Evolutionary conservation across 2,888 invertebrate genomes (phyloP).

Genomic region (Callimorpha dominula): DNA sequence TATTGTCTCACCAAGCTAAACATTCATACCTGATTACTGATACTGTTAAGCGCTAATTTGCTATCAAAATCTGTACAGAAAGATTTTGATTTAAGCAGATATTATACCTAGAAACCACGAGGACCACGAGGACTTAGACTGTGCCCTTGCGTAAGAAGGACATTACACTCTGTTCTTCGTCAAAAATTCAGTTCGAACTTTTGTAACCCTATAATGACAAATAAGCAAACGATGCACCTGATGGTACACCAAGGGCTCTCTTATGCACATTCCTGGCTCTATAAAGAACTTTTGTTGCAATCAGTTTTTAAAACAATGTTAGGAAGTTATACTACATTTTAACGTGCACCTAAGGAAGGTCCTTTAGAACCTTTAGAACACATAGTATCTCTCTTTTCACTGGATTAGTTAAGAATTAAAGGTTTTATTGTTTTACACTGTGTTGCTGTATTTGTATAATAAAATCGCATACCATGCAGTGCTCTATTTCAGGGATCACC

Average conservation of each 20-base stretch:
- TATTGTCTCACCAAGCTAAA: background rate
- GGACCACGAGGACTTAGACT: too few relatives aligned
- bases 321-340: background rate
- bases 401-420: too few relatives aligned
- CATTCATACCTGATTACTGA: background rate
- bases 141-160: too few relatives aligned
- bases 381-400: background rate
- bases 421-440: background rate
- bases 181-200: too few relatives aligned
- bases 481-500: too few relatives aligned
- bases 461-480: too few relatives aligned
- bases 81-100: background rate
- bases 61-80: background rate
- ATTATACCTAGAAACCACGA: background rate
- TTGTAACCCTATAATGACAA: background rate
- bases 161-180: background rate
- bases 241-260: background rate
- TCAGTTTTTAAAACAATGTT: background rate
- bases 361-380: background rate
- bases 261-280: background rate
- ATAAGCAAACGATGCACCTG: background rate
- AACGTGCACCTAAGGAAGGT: background rate
- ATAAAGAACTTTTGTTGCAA: background rate
- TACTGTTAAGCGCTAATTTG: background rate
- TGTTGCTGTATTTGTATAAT: background rate